Evolutionary conservation across 2,888 invertebrate genomes (phyloP).

Genomic region (Calameuta idolon): DNA sequence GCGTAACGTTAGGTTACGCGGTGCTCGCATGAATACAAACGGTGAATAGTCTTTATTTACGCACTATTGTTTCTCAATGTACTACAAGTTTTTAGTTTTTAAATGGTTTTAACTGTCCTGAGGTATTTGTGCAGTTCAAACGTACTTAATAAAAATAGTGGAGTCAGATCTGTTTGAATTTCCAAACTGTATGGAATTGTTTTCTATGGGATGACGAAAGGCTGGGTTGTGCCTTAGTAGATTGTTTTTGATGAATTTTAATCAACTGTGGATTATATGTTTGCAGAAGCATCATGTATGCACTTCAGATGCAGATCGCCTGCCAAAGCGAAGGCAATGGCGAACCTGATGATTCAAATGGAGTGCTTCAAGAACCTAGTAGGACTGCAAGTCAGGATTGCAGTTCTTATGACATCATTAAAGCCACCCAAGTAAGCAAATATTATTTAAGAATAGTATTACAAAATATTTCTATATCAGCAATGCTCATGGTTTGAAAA

Average conservation of each 20-base stretch:
- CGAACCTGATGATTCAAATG: conserved; percentile 54
- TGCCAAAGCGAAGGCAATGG: conserved; percentile 60
- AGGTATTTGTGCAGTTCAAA: not conserved
- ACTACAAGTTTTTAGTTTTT: not conserved
- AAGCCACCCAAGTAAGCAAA: conserved; percentile 81
- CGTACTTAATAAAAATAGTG: not conserved
- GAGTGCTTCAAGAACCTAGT: conserved; percentile 52
- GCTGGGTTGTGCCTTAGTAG: not conserved
- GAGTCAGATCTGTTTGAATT: conserved; percentile 7
- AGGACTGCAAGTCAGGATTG: conserved; percentile 71
- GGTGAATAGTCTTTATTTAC: not conserved
- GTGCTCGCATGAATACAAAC: not conserved
- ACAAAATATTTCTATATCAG: no score
- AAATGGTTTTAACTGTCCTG: not conserved
- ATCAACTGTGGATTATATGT: not conserved
- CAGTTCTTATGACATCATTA: conserved; percentile 90
- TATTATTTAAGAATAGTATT: not conserved
- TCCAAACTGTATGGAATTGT: not conserved
- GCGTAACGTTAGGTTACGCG: not conserved
- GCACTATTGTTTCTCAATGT: not conserved
- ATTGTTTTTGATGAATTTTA: not conserved
- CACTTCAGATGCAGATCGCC: conserved; percentile 61
- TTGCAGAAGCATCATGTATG: conserved; percentile 50
- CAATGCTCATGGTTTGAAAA: no score
- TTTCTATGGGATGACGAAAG: not conserved